Evolutionary conservation across 2,888 invertebrate genomes (phyloP), one percentile per base, ranked within the genome.

Genomic region (Trichopoda pennipes): DNA sequence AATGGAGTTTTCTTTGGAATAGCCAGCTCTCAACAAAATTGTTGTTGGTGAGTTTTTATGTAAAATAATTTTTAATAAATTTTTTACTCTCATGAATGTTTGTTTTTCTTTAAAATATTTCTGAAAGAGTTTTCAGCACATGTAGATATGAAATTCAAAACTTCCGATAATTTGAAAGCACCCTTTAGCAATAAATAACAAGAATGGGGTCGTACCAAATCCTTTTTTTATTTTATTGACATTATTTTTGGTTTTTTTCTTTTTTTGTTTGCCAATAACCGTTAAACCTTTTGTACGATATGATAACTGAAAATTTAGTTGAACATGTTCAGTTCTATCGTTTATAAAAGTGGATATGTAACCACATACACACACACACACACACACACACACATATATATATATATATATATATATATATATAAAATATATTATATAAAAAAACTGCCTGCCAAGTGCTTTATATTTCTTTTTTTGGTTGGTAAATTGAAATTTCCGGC

Each of bases 191-290:
- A 28, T 28, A 55, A 23, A n/a, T 21, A 44, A 60, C 47, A 47
- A 63, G 12, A 44, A 63, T 47, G 17, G n/a, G 28, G 14, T 23
- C 38, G 2, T 38, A 12, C 12, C 12, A 38, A 72, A 72, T 78
- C 35, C 42, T 56, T 78, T 76, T 78, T 69, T 79, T 35, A 38
- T 38, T 38, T 38, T 38, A 38, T 38, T 38, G 38, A 32, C 8
- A 32, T 8, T 32, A 32, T 49, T 21, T 68, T 32, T 55, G 21
- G 58, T 38, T 47, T 69, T 19, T 74, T 14, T 47, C 8, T 21
- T 35, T 35, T 28, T 16, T n/a, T 28, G 49, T 12, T 14, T 35
- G 10, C 42, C 28, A 55, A 69, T 44, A 28, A 56, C 14, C 44
- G 17, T 44, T 19, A 35, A 66, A 35, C 35, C 64, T 51, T 21